Evolutionary conservation across 2,797 vertebrate genomes (phyloP), one percentile per base, ranked within the genome.

Genomic region (Dromococcyx pavoninus): DNA sequence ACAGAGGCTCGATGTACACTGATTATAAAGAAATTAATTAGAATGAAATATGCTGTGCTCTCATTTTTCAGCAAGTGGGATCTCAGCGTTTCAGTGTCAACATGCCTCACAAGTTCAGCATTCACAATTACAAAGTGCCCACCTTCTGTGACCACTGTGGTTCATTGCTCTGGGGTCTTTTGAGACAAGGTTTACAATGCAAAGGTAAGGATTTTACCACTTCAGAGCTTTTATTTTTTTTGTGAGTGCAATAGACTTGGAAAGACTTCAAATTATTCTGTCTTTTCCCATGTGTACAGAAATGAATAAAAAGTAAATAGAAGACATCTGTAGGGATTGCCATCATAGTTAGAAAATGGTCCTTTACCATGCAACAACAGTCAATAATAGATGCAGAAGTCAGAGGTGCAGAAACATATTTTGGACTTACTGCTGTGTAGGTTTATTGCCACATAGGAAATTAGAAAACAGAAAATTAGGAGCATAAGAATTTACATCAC

Each of bases 61-160:
- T 96, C 58, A 44, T 65, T 37, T 97, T 91, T 4, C 97, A 98
- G 96, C 97, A 99, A 99, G 99, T 99, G 96, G 99, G 99, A 50
- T 99, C 98, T 39, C 99, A 99, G 95, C 98, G 99, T 93, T 99
- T 99, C 97, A 99, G 99, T 35, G 99, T 99, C 93, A 99, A 99
- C 97, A 99, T 99, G 98, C 99, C 99, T 70, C 99, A 99, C 97
- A 99, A 99, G 97, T 99, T 99, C 91, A 98, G 99, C 92, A 99
- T 99, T 97, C 99, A 99, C 97, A 99, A 99, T 98, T 99, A 99
- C 96, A 99, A 99, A 98, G 99, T 99, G 80, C 99, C 99, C 94
- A 99, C 99, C 64, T 99, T 99, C 98, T 99, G 99, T 69, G 99
- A 99, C 97, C 99, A 99, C 98, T 99, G 99, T 64, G 99, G 99